Evolutionary conservation across 2,797 vertebrate species (phyloP).

Genomic region (Falco naumanni): DNA sequence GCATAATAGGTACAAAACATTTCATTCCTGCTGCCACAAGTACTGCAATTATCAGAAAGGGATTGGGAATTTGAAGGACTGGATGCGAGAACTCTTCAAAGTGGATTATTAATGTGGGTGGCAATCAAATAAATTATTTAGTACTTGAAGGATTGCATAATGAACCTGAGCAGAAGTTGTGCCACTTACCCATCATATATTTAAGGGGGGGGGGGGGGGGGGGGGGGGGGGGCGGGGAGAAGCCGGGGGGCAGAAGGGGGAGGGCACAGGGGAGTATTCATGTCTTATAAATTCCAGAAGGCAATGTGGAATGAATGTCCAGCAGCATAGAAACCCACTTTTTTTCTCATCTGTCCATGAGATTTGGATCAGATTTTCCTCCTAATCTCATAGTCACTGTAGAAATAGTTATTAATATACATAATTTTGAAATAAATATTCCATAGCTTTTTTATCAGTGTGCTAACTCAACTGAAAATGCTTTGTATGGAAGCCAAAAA

Average conservation of each 20-base stretch:
- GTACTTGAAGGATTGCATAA: neutral
- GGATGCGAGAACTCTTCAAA: neutral
- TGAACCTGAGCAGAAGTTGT: neutral
- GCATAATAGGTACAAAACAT: neutral
- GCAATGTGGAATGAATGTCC: neutral
- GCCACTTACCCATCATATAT: neutral
- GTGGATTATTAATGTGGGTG: neutral
- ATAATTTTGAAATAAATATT: neutral
- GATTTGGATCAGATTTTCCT: neutral
- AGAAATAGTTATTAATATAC: neutral
- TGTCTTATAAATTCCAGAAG: neutral
- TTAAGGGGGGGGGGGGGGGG: fast-evolving
- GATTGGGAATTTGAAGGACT: neutral
- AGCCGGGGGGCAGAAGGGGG: too few species aligned
- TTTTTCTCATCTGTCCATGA: neutral
- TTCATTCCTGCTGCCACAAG: neutral
- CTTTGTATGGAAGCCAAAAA: neutral
- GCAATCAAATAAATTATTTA: neutral
- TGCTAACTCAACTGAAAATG: neutral
- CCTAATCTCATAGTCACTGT: neutral
- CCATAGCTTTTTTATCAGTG: neutral
- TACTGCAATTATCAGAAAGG: neutral
- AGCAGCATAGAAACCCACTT: neutral
- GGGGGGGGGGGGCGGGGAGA: fast-evolving
- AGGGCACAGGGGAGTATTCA: neutral